Evolutionary conservation across 2,797 vertebrate species (phyloP), one percentile per base, ranked within the genome.

Genomic region (Typhlichthys eigenmanni): DNA sequence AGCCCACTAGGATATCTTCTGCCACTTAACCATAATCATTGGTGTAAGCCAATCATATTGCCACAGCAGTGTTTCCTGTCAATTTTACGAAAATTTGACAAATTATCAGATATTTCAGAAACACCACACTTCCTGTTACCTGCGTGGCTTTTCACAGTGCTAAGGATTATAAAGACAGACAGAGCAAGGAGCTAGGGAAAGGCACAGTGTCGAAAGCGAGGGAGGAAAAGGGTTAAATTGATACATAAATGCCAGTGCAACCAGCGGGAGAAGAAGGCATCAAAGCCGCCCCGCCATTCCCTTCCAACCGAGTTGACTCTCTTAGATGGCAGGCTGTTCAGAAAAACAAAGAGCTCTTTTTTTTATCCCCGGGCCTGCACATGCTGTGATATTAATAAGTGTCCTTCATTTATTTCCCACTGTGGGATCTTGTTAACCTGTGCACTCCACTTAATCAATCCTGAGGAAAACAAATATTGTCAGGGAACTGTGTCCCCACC

Each of bases 321-420:
- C 62, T 71, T 45, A 72, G 78, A 82, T 63, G 75, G 66, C 63
- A 75, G 57, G 61, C 60, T 45, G 51, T 75, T 82, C 65, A 53
- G 66, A 76, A 81, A 88, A 89, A 87, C 85, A 90, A 83, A 82
- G 81, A 79, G 65, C 48, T 64, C 55, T 72, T 62, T 67, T 74
- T 72, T 74, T 72, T 43, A 2, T 66, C 76, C 76, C 64, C 66
- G 64, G 75, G 81, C 67, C 59, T 70, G 66, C 65, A 66, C 79
- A 81, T 72, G 81, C 78, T 84, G 82, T 4, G 81, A 81, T 88
- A 89, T 88, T 87, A 87, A 89, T 89, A 89, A 81, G 80, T 75
- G 82, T 80, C 78, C 79, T 84, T 84, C 66, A 83, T 84, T 38
- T 76, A 83, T 84, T 86, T 74, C 72, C 80, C 70, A 29, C 78